Base-by-base conservation (phyloP, 2,888 invertebrate species). In the Ochropleura plecta region DNA sequence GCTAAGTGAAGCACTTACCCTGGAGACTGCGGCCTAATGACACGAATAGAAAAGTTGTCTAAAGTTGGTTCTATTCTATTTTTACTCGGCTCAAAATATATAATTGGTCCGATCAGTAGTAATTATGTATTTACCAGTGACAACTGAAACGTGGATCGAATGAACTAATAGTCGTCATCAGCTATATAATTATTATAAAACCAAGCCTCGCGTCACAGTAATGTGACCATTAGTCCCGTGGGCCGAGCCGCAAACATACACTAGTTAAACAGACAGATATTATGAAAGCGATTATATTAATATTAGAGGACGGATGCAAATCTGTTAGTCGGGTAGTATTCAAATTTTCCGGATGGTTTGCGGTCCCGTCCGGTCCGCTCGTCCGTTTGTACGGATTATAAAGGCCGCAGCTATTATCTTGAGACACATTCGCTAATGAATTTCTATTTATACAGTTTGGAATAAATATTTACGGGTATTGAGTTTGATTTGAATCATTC, bases 351-450 rank as follows among this genome's bases (percentile, higher is more conserved):
- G 79, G 79, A 60, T 67, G 63, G 86, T 70, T 86, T 65, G 84
- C 75, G 67, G 68, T 62, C 51, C 73, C 44, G 64, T 59, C 63
- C 55, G 55, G 60, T 1, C 59, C 57, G 71, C 7, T 57, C 63
- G 64, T 49, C 40, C 62, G 62, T 8, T 60, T 68, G 68, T 59
- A 75, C 73, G 83, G 82, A 86, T 86, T 88, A 86, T 73, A 75
- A 76, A 70, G 84, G 73, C 78, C 73, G 53, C 57, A 49, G 70
- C 62, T 73, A 84, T 82, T 86, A 86, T 76, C 70, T 59, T 62
- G 76, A 76, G 78, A 84, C 75, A 88, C 63, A 80, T 78, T 78
- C 79, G 59, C 69, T 79, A 87, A 86, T 86, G 84, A 87, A 86
- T 84, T 84, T 87, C 70, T 78, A 76, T 86, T 77, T 78, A 79